Evolutionary conservation across 2,888 invertebrate species (phyloP).

Genomic region (Teleiodes luculella): DNA sequence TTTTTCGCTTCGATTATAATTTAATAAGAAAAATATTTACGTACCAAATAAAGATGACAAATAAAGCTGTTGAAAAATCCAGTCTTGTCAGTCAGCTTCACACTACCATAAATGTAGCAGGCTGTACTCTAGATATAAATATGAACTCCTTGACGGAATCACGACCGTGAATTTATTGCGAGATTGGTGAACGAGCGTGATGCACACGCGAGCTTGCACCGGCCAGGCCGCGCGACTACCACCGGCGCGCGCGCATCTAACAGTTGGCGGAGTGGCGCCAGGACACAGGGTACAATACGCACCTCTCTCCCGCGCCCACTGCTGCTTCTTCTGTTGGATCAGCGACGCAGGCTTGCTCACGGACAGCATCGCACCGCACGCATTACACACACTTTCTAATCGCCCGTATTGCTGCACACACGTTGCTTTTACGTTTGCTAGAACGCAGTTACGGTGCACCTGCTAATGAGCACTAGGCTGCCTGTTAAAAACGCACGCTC

Average conservation of each 20-base stretch:
- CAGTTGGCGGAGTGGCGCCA: not conserved
- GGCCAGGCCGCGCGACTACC: constrained; percentile 19
- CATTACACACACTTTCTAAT: constrained; percentile 77
- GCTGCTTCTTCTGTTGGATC: constrained; percentile 92
- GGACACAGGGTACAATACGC: constrained; percentile 39
- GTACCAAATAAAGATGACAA: not conserved
- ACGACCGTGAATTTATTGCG: constrained; percentile 49
- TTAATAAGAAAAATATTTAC: not conserved
- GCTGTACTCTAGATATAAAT: constrained; percentile 26
- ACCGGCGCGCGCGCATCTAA: constrained; percentile 22
- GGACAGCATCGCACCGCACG: constrained; percentile 70
- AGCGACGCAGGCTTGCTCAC: constrained; percentile 80
- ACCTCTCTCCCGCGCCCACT: constrained; percentile 97
- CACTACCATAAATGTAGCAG: too few species aligned
- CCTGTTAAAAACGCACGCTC: constrained; percentile 64
- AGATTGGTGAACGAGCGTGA: constrained; percentile 33
- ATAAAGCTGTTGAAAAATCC: constrained; percentile 18
- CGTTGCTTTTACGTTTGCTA: constrained; percentile 58
- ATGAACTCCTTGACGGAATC: constrained; percentile 35
- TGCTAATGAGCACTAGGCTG: constrained; percentile 62
- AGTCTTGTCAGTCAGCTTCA: constrained; percentile 29
- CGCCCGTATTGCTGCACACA: constrained; percentile 68
- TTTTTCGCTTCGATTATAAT: too few species aligned
- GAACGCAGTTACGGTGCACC: constrained; percentile 69
- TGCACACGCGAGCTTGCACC: constrained; percentile 31